phyloP scores from a whole-genome alignment of 1,140 invertebrate genomes.

The Aleiodes sp. region DNA sequence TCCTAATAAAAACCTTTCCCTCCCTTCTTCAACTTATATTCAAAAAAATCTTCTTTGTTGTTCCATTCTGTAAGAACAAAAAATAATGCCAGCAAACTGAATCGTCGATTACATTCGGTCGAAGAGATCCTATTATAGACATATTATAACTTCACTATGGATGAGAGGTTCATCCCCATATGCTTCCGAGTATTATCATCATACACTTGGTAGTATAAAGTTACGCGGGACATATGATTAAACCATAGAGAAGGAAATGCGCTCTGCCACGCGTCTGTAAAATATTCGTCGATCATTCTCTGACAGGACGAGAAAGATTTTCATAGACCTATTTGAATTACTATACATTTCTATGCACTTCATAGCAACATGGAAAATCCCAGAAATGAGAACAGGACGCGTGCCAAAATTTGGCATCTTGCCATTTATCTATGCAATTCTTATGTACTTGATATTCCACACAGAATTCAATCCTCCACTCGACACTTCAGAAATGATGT shows the following conservation, averaged over 20 bases:
- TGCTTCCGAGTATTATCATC: slow-evolving; percentile 33
- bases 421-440: background rate
- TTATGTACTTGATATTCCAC: background rate
- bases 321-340: background rate
- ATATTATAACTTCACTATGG: slow-evolving; percentile 38
- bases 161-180: slow-evolving; percentile 33
- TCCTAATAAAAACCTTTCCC: too few species aligned
- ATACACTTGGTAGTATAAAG: slow-evolving; percentile 45
- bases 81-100: too few species aligned
- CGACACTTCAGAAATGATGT: slow-evolving; percentile 9
- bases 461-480: background rate
- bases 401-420: slow-evolving; percentile 14
- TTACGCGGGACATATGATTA: slow-evolving; percentile 37
- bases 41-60: too few species aligned
- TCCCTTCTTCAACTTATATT: too few species aligned
- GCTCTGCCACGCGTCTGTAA: background rate
- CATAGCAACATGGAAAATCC: too few species aligned
- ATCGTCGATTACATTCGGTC: background rate
- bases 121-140: slow-evolving; percentile 27
- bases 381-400: background rate
- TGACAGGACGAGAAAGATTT: slow-evolving; percentile 19
- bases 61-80: too few species aligned
- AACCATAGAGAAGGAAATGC: background rate
- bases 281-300: slow-evolving; percentile 22
- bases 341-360: too few species aligned